Percentiles rank a stretch among this genome's conserved stretches.
phyloP scores from a whole-genome alignment of 2,113 vertebrate genomes.

The Ammodytes marinus region DNA sequence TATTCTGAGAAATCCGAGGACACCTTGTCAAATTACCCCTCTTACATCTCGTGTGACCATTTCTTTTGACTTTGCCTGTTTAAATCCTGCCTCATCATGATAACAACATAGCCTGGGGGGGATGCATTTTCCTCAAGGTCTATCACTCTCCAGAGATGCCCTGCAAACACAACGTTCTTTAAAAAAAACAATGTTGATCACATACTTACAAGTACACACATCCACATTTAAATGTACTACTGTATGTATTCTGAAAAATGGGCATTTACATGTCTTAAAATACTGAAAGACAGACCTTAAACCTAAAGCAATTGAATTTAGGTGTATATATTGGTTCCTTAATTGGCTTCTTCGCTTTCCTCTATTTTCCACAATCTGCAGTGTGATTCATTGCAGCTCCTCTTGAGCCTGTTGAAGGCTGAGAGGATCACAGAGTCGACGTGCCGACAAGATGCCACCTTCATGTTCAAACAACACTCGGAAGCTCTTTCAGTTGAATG shows the following conservation, averaged over 20 bases:
- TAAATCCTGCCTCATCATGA: slow-evolving; percentile 16
- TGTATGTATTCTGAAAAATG: slow-evolving; percentile 6
- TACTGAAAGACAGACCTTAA: neutral
- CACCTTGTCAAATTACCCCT: slow-evolving; percentile 21
- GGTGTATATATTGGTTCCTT: neutral
- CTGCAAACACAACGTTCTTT: slow-evolving; percentile 19
- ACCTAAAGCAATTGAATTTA: neutral
- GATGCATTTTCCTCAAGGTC: neutral
- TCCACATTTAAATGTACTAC: slow-evolving; percentile 20
- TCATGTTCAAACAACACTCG: slow-evolving; percentile 15
- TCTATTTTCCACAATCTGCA: neutral
- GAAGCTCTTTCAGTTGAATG: slow-evolving; percentile 21
- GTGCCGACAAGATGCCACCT: slow-evolving; percentile 13
- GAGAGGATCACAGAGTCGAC: slow-evolving; percentile 10
- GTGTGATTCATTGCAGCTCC: neutral
- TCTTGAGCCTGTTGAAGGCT: slow-evolving; percentile 1
- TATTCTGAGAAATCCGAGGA: slow-evolving; percentile 12
- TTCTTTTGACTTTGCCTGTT: slow-evolving; percentile 23
- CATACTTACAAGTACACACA: slow-evolving; percentile 12
- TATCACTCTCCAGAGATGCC: neutral
- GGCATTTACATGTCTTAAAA: slow-evolving; percentile 12
- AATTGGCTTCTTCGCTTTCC: neutral
- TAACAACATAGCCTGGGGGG: neutral
- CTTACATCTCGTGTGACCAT: neutral
- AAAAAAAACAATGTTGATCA: slow-evolving; percentile 7